Percentiles rank a stretch among this genome's conserved stretches.
phyloP scores from a whole-genome alignment of 2,888 invertebrate genomes.

The Norana najaformis region DNA sequence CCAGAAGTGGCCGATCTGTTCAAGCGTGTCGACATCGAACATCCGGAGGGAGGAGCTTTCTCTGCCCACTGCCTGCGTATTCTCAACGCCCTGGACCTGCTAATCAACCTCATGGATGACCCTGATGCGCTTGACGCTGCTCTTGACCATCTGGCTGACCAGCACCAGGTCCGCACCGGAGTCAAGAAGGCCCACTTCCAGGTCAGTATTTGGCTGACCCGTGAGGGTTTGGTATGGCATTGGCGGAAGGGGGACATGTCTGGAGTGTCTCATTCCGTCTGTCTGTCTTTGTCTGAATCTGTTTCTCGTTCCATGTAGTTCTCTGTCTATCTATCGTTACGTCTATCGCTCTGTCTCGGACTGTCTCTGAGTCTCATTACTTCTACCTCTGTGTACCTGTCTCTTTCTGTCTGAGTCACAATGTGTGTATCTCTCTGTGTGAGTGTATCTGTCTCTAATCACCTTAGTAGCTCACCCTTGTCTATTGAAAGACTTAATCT shows the following conservation, averaged over 20 bases:
- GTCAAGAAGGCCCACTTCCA: conserved; percentile 27
- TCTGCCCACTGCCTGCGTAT: conserved; percentile 21
- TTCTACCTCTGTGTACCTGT: not conserved
- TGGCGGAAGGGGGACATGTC: too few species aligned
- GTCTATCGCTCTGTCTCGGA: not conserved
- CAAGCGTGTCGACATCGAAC: conserved; percentile 26
- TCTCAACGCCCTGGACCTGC: conserved; percentile 25
- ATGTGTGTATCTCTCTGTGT: too few species aligned
- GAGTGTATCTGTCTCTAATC: not conserved
- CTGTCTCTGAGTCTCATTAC: not conserved
- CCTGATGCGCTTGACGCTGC: conserved; percentile 17
- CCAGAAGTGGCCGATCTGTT: not conserved
- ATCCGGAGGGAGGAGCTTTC: conserved; percentile 22
- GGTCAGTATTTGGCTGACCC: not conserved
- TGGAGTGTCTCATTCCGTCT: too few species aligned
- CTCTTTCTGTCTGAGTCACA: not conserved
- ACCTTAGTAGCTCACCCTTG: too few species aligned
- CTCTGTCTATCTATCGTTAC: too few species aligned
- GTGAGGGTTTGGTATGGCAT: too few species aligned
- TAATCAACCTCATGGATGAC: conserved; percentile 25
- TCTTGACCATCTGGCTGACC: conserved; percentile 25
- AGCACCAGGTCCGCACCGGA: not conserved
- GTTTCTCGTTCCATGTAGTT: too few species aligned
- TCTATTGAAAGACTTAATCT: too few species aligned
- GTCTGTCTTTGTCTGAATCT: too few species aligned